phyloP scores from a whole-genome alignment of 30 jellyfish, hydroid and myxozoan species.

The Morbakka virulenta region DNA sequence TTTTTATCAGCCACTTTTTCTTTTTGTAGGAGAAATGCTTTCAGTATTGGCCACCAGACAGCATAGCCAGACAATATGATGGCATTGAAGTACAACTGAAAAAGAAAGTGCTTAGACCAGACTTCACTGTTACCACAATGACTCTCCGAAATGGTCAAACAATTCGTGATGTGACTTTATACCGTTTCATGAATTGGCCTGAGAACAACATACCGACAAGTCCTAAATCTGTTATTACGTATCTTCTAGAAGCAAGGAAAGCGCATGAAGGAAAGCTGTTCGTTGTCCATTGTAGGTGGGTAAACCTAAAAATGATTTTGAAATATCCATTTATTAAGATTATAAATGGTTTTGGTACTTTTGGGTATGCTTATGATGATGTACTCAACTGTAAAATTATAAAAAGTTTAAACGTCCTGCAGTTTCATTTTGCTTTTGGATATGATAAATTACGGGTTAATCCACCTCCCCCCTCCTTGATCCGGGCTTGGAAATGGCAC shows the following conservation, averaged over 20 bases:
- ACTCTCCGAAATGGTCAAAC: slow-evolving; percentile 6
- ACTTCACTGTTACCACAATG: slow-evolving; percentile 63
- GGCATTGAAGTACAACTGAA: slow-evolving; percentile 57
- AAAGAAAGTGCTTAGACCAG: slow-evolving; percentile 71
- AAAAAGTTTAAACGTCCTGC: no score
- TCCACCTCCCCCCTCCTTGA: no score
- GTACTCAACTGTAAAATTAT: no score
- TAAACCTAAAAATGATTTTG: neutral
- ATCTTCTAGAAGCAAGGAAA: slow-evolving; percentile 46
- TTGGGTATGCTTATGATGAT: no score
- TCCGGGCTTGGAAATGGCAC: no score
- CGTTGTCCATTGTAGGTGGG: slow-evolving; percentile 76
- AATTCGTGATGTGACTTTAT: slow-evolving; percentile 51
- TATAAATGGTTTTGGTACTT: no score
- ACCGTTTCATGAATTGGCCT: slow-evolving; percentile 81
- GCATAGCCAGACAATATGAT: slow-evolving; percentile 54
- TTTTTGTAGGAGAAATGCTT: slow-evolving; percentile 58
- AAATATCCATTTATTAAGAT: no score
- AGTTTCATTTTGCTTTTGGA: no score
- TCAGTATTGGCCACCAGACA: slow-evolving; percentile 88
- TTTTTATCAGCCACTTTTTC: neutral
- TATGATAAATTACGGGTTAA: no score
- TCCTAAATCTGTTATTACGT: slow-evolving; percentile 38
- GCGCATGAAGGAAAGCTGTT: slow-evolving; percentile 4
- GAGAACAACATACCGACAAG: slow-evolving; percentile 57